Conservation (phyloP, 1,140 invertebrate genomes). For the Diabrotica virgifera region DNA sequence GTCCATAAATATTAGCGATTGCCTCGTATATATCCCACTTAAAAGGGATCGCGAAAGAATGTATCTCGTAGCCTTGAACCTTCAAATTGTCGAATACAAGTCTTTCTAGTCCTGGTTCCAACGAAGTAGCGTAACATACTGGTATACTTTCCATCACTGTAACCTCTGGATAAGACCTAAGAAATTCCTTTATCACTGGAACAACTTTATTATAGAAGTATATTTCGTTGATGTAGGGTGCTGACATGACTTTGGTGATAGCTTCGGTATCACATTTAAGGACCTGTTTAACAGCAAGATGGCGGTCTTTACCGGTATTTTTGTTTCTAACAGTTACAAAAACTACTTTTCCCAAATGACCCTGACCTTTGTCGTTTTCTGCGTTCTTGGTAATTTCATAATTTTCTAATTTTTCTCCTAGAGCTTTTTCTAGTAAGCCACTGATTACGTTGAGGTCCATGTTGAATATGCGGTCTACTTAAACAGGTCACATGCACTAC, state of each 20-base stretch:
- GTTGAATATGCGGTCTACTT: no score
- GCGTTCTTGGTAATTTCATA: not conserved
- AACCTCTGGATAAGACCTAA: no score
- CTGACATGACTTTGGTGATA: not conserved
- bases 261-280: not conserved
- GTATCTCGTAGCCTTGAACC: constrained; percentile 13
- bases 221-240: constrained; percentile 7
- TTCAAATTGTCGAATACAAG: constrained; percentile 46
- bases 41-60: constrained; percentile 19
- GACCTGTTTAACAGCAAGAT: constrained; percentile 9
- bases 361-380: constrained; percentile 9
- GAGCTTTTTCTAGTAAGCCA: not conserved
- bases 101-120: constrained; percentile 48
- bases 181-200: not conserved
- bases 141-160: constrained; percentile 28
- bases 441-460: not conserved
- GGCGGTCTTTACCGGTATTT: not conserved
- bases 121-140: constrained; percentile 21
- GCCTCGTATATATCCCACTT: constrained; percentile 16
- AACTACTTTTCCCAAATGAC: not conserved
- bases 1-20: constrained; percentile 25
- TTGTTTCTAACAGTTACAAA: constrained; percentile 7
- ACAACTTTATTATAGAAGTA: constrained; percentile 5
- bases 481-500: no score
- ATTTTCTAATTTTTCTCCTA: not conserved